Base-by-base conservation (phyloP, 2,888 invertebrate species). In the Synergus japonicus region DNA sequence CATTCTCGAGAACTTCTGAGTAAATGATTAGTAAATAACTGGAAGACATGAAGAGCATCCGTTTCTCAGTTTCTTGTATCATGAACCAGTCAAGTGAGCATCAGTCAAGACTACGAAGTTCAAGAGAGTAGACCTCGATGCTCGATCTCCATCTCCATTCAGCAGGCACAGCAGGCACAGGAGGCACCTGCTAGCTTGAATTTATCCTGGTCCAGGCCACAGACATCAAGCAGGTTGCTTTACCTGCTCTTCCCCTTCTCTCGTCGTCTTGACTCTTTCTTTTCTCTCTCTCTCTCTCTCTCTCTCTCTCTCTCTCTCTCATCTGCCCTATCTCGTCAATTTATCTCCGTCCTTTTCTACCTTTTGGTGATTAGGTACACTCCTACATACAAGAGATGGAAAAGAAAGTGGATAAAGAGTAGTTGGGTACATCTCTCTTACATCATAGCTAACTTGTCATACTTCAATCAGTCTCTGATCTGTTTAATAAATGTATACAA, bases 161-260 rank as follows among this genome's bases (percentile, higher is more conserved):
- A 87, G 87, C 85, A 85, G 85, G 85, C 87, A 87, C 87, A 29
- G 22, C 22, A 29, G 22, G 22, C 22, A 29, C 22, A 29, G 22
- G 22, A 29, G 22, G 22, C 22, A 29, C 22, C 88, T 87, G 88
- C 87, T 87, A 85, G 83, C 85, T 87, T 87, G 83, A 87, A 87
- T 88, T 88, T 85, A 79, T 79, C 76, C 85, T 80, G 83, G 81
- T 46, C 82, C 86, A 80, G 79, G 77, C 80, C 79, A 79, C 82
- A 78, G 78, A 9, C 80, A 77, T 60, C 64, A 76, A 66, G 58
- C 63, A 37, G 69, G 73, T 49, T 22, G 44, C 49, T 77, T 29
- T 29, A 58, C 58, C 58, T 58, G 18, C 58, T 58, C 58, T 18
- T 58, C n/a, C 58, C 18, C 18, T 58, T 58, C n/a, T 58, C 58